Evolutionary conservation across 2,888 invertebrate genomes (phyloP), one percentile per base, ranked within the genome.

Genomic region (Drosophila neotestacea): DNA sequence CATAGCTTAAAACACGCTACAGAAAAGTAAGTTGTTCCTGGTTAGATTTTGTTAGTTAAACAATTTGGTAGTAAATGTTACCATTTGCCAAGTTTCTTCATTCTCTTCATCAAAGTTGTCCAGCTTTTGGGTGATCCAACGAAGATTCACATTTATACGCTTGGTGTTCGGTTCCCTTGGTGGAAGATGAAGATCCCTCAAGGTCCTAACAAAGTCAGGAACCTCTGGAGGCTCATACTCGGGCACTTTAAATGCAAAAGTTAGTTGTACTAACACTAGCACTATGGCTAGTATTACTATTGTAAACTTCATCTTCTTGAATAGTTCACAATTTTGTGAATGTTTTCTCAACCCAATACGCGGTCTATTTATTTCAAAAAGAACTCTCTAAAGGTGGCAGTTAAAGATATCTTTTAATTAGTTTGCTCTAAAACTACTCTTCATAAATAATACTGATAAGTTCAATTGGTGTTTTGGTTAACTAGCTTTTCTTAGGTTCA

Each of bases 61-160:
- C 0, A 9, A 11, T 7, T 0, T 0, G 2, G 10, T 11, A 10
- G 0, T 28, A 6, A 13, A 9, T 10, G 62, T 75, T 63, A 85
- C 82, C 41, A 95, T 94, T 39, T 86, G 73, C 93, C 94, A 95
- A 0, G 93, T 94, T 13, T 92, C 92, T 38, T 91, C 86, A 66
- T 95, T 94, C 41, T 93, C 93, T 0, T 30, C 56, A 81, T 95
- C 94, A 75, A 94, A 95, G 83, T 95, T 94, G 82, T 86, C 94
- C 1, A 94, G 73, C 0, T 93, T 93, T 91, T 94, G 94, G 1
- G 87, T 80, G 47, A 94, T 93, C 93, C 93, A 94, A 2, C 79
- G 75, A 6, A 72, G 71, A 48, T 81, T 36, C 5, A 85, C 77
- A 59, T 77, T 72, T 22, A 73, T 56, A 6, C 73, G 62, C 6